Percentiles rank a stretch among this genome's conserved stretches.
These are phyloP conservation scores for Nasonia giraulti DNA, from an alignment of 1,140 invertebrate genomes.

Conservation along the genomic window DNA sequence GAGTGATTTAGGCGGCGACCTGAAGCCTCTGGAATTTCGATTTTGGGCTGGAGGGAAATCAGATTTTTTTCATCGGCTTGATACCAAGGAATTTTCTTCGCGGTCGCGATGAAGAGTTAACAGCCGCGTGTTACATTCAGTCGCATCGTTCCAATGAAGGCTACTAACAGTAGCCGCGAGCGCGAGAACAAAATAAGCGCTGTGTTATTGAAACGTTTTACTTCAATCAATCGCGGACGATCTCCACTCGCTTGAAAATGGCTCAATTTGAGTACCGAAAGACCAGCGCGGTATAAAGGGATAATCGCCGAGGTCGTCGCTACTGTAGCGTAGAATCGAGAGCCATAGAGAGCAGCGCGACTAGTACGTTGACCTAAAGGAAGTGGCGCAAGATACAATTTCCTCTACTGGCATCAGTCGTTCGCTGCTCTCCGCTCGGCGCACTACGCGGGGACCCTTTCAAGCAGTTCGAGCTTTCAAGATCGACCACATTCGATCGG, in stretches of 20 bases:
- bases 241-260: neutral
- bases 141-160: no score
- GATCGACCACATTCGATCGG: constrained; percentile 17
- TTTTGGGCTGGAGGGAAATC: neutral
- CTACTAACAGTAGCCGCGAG: no score
- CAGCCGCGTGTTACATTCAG: no score
- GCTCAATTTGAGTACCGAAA: constrained; percentile 33
- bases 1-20: neutral
- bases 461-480: constrained; percentile 7
- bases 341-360: neutral
- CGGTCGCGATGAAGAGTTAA: neutral
- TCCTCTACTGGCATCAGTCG: constrained; percentile 36
- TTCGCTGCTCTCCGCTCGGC: neutral
- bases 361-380: constrained; percentile 16
- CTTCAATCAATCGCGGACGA: neutral
- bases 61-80: no score
- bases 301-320: constrained; percentile 11
- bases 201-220: neutral
- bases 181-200: no score
- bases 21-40: neutral
- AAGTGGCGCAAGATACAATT: constrained; percentile 38
- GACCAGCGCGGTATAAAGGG: constrained; percentile 15
- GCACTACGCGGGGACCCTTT: neutral
- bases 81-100: no score
- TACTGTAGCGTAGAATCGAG: neutral